Percentiles rank a stretch among this genome's conserved stretches.
These are phyloP conservation scores for Leucopternis melanops DNA, from an alignment of 2,113 vertebrate species.

Conservation along the genomic window DNA sequence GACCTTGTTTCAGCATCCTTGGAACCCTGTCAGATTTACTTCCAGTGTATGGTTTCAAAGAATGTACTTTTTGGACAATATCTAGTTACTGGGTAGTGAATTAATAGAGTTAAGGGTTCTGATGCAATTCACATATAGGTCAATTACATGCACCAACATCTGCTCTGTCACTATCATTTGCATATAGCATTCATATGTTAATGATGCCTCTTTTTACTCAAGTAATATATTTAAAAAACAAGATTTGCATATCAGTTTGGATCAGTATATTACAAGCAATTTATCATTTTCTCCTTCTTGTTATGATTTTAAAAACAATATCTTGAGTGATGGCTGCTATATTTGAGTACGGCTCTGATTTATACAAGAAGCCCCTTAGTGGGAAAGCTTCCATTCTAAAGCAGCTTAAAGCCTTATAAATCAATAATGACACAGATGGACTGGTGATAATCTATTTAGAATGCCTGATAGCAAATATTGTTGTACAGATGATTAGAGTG, in stretches of 20 bases:
- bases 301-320: conserved; percentile 82
- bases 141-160: conserved; percentile 99
- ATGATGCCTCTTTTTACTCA: conserved; percentile 93
- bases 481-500: conserved; percentile 98
- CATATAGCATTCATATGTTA: conserved; percentile 99
- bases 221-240: conserved; percentile 90
- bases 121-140: conserved; percentile 99
- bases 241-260: conserved; percentile 93
- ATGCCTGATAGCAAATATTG: conserved; percentile 99
- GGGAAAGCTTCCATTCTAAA: conserved; percentile 93
- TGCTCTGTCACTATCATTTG: conserved; percentile 98
- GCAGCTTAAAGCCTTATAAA: conserved; percentile 99
- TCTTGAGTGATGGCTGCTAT: conserved; percentile 84
- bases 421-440: conserved; percentile 99
- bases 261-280: conserved; percentile 87
- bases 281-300: conserved; percentile 89
- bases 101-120: conserved; percentile 97
- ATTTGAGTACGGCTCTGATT: conserved; percentile 88
- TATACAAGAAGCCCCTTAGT: conserved; percentile 88
- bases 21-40: conserved; percentile 80
- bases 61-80: conserved; percentile 83
- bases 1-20: conserved; percentile 82
- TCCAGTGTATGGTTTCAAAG: conserved; percentile 80
- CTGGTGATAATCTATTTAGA: conserved; percentile 99
- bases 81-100: conserved; percentile 85